These are phyloP conservation scores for Heliornis fulica DNA, from an alignment of 2,113 vertebrate species.

Conservation along the genomic window DNA sequence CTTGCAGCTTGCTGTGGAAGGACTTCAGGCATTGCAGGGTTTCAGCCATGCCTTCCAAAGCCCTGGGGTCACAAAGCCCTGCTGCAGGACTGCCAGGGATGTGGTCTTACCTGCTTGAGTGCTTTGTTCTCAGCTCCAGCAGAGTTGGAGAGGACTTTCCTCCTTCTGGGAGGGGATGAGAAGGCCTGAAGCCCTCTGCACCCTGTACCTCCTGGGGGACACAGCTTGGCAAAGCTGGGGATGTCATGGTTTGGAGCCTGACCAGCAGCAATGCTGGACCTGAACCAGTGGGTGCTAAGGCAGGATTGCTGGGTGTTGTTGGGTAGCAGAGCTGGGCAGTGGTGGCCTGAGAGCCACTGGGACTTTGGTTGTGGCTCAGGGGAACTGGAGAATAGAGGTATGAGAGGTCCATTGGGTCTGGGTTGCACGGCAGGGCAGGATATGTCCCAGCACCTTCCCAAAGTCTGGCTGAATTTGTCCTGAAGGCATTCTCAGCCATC, in stretches of 20 bases:
- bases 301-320: background rate
- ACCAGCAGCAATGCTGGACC: background rate
- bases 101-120: background rate
- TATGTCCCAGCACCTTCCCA: background rate
- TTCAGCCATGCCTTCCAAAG: background rate
- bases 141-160: background rate
- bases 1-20: background rate
- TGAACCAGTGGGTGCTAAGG: background rate
- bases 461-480: background rate
- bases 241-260: background rate
- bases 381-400: background rate
- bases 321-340: background rate
- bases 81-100: background rate
- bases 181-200: background rate
- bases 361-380: background rate
- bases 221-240: background rate
- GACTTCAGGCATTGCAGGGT: background rate
- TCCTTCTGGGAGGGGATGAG: background rate
- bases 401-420: background rate
- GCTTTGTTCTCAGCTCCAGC: background rate
- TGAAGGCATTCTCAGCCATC: background rate
- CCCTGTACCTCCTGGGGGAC: background rate
- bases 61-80: background rate
- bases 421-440: background rate
- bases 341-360: background rate